A percentile compares a stretch with the other conserved stretches of the same genome.
These are phyloP conservation scores for Sus cebifrons DNA, from an alignment of 2,797 vertebrate species.

Conservation along the genomic window DNA sequence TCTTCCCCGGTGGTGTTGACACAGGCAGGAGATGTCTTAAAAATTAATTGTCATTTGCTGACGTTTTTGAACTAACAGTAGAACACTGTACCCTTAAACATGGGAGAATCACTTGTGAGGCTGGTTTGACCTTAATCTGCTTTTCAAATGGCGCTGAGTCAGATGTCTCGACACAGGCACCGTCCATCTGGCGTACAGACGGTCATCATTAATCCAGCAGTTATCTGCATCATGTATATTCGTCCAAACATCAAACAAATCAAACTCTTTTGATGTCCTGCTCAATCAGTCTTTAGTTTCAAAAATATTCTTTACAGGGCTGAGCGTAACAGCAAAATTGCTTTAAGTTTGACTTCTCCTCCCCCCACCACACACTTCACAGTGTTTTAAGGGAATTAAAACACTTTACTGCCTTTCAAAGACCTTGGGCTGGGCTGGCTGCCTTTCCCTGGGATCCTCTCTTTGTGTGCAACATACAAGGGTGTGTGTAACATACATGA, in stretches of 20 bases:
- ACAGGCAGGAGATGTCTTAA: not conserved
- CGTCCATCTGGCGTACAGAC: constrained; percentile 76
- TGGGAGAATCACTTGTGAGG: not conserved
- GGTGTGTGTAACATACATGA: not conserved
- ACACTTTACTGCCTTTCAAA: constrained; percentile 63
- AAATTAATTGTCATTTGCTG: not conserved
- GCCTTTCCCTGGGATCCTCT: constrained; percentile 45
- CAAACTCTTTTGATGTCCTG: constrained; percentile 77
- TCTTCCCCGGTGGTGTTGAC: not conserved
- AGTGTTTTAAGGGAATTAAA: constrained; percentile 67
- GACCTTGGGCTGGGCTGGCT: constrained; percentile 31
- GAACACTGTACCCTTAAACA: not conserved
- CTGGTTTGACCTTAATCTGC: constrained; percentile 44
- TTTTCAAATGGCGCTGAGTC: constrained; percentile 29
- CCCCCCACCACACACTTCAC: not conserved
- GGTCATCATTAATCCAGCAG: constrained; percentile 48
- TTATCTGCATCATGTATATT: constrained; percentile 12
- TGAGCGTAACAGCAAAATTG: constrained; percentile 51
- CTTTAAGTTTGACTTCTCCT: not conserved
- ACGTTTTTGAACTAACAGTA: constrained; percentile 10
- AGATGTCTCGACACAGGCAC: not conserved
- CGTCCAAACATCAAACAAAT: constrained; percentile 77
- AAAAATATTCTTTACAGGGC: constrained; percentile 35
- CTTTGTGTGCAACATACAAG: not conserved
- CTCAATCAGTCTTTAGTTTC: constrained; percentile 76